These are phyloP conservation scores for Lathronympha strigana DNA, from an alignment of 2,888 invertebrate genomes.

Conservation along the genomic window DNA sequence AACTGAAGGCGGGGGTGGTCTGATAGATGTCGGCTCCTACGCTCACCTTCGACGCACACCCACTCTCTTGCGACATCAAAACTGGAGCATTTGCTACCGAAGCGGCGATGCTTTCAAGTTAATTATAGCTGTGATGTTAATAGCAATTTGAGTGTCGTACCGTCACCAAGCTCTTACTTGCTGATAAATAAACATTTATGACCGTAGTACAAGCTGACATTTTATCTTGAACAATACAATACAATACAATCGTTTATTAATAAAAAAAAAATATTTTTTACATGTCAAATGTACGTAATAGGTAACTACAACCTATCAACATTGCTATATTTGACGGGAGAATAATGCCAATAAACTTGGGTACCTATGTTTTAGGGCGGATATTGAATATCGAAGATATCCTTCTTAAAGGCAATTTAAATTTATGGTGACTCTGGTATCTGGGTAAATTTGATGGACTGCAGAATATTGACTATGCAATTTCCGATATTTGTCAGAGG, in stretches of 20 bases:
- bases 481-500: slow-evolving; percentile 17
- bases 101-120: slow-evolving; percentile 62
- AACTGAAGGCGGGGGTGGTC: slow-evolving; percentile 62
- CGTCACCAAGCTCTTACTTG: slow-evolving; percentile 26
- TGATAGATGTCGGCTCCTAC: slow-evolving; percentile 74
- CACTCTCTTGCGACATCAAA: slow-evolving; percentile 73
- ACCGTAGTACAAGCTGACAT: slow-evolving; percentile 18
- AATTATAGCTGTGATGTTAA: slow-evolving; percentile 65
- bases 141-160: slow-evolving; percentile 48
- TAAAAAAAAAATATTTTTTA: too few species aligned
- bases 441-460: not conserved
- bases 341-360: slow-evolving; percentile 5
- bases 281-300: too few species aligned
- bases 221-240: slow-evolving; percentile 22
- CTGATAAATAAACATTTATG: slow-evolving; percentile 37
- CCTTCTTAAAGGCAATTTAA: slow-evolving; percentile 4
- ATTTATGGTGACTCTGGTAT: slow-evolving; percentile 9
- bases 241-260: too few species aligned
- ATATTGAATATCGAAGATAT: slow-evolving; percentile 14
- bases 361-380: slow-evolving; percentile 15
- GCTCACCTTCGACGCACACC: slow-evolving; percentile 70
- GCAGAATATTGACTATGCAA: slow-evolving; percentile 4
- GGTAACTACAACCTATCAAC: too few species aligned
- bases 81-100: slow-evolving; percentile 73
- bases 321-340: slow-evolving; percentile 5